Percentiles rank a stretch among this genome's conserved stretches.
phyloP scores from a whole-genome alignment of 2,113 vertebrate genomes.

The Anguilla japonica region DNA sequence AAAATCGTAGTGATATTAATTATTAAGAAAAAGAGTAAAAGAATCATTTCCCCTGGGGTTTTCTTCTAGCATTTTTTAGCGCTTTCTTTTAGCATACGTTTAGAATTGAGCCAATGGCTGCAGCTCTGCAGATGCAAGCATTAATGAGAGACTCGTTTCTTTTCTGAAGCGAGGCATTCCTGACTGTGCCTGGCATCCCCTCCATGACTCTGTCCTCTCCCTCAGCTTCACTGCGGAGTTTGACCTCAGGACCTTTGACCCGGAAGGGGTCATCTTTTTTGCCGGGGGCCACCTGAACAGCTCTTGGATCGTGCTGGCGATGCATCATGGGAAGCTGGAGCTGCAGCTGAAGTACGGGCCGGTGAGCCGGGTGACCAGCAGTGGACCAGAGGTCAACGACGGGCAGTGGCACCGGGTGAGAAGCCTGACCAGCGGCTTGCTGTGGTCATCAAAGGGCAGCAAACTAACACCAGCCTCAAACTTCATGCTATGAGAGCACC shows the following conservation, averaged over 20 bases:
- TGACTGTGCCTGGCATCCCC: neutral
- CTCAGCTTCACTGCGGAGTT: conserved; percentile 84
- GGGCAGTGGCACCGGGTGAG: conserved; percentile 92
- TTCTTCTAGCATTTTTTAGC: too few species aligned
- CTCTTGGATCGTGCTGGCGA: conserved; percentile 87
- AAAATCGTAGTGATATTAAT: neutral
- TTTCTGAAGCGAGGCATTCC: neutral
- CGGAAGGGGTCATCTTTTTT: conserved; percentile 93
- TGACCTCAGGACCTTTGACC: conserved; percentile 92
- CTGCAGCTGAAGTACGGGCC: conserved; percentile 85
- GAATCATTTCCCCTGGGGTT: too few species aligned
- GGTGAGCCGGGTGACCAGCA: conserved; percentile 85
- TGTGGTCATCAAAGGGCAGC: neutral
- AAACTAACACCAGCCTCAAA: too few species aligned
- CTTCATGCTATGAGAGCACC: too few species aligned
- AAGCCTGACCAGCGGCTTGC: neutral
- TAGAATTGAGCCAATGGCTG: too few species aligned
- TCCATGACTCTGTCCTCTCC: neutral
- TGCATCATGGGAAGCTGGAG: conserved; percentile 86
- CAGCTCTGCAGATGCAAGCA: too few species aligned
- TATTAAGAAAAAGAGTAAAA: neutral
- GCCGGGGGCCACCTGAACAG: conserved; percentile 87
- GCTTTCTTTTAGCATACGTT: too few species aligned
- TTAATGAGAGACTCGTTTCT: too few species aligned
- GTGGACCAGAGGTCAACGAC: conserved; percentile 82